Percentiles rank a stretch among this genome's conserved stretches.
These are phyloP conservation scores for Dexiosoma caninum DNA, from an alignment of 2,888 invertebrate genomes.

Conservation along the genomic window DNA sequence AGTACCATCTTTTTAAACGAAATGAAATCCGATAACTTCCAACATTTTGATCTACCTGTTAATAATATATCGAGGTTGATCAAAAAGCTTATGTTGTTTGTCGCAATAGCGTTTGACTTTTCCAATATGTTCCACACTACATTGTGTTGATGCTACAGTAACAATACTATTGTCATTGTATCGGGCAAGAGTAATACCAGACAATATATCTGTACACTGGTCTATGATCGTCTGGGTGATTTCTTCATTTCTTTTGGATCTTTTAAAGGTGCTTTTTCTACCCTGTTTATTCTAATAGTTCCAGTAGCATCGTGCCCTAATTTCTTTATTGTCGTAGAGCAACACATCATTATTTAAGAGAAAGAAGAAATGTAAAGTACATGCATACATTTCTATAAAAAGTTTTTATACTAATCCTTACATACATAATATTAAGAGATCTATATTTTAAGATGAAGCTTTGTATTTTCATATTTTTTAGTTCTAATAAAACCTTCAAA, in stretches of 20 bases:
- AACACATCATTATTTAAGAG: too few relatives aligned
- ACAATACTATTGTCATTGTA: constrained; percentile 15
- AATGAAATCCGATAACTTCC: neutral
- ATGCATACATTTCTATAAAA: too few relatives aligned
- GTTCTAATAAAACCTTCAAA: too few relatives aligned
- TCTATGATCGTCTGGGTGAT: neutral
- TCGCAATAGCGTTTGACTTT: constrained; percentile 23
- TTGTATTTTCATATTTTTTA: too few relatives aligned
- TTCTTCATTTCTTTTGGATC: constrained; percentile 4
- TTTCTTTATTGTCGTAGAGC: too few relatives aligned
- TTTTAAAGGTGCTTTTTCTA: constrained; percentile 8
- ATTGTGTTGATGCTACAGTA: constrained; percentile 12
- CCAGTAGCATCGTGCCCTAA: constrained; percentile 4
- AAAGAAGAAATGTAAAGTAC: too few relatives aligned
- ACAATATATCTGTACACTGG: neutral
- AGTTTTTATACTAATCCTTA: too few relatives aligned
- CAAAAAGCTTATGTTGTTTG: neutral
- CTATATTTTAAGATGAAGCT: too few relatives aligned
- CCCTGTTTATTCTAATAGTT: constrained; percentile 5
- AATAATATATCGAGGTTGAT: constrained; percentile 14
- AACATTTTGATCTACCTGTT: constrained; percentile 11
- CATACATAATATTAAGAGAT: too few relatives aligned
- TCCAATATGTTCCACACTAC: constrained; percentile 4
- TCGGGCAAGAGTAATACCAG: neutral
- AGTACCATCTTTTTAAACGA: neutral